phyloP scores from a whole-genome alignment of 2,113 vertebrate species.

The Meriones unguiculatus region DNA sequence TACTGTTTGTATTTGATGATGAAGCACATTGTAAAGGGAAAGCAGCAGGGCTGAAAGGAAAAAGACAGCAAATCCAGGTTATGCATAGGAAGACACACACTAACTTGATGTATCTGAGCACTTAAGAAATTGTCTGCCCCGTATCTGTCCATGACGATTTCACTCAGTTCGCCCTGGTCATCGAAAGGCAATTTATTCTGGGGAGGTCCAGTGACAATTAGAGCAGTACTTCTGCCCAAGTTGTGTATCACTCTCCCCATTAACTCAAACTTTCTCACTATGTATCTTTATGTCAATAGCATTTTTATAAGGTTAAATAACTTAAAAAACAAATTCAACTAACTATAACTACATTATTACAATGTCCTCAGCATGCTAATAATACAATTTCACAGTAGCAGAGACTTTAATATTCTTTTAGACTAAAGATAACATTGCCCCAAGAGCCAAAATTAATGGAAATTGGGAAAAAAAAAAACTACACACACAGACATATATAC shows the following conservation, averaged over 20 bases:
- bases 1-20: conserved; percentile 24
- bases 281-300: not conserved
- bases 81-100: not conserved
- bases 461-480: too few species aligned
- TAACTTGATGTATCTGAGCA: not conserved
- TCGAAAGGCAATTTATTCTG: conserved; percentile 95
- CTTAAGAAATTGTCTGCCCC: conserved; percentile 91
- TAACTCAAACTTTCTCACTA: not conserved
- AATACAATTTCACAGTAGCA: conserved; percentile 40
- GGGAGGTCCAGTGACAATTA: conserved; percentile 93
- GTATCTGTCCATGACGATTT: conserved; percentile 99
- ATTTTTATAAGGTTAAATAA: conserved; percentile 36
- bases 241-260: conserved; percentile 95
- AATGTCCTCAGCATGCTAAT: conserved; percentile 4
- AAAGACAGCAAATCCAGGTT: not conserved
- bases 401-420: conserved; percentile 23
- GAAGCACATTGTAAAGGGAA: conserved; percentile 6
- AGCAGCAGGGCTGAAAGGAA: conserved; percentile 59
- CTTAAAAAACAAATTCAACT: conserved; percentile 49
- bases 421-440: too few species aligned
- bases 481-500: too few species aligned
- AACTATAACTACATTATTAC: conserved; percentile 23
- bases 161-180: conserved; percentile 97
- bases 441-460: too few species aligned
- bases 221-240: conserved; percentile 88